These are phyloP conservation scores for Elephantulus edwardii DNA, from an alignment of 2,113 vertebrate genomes.

Conservation along the genomic window DNA sequence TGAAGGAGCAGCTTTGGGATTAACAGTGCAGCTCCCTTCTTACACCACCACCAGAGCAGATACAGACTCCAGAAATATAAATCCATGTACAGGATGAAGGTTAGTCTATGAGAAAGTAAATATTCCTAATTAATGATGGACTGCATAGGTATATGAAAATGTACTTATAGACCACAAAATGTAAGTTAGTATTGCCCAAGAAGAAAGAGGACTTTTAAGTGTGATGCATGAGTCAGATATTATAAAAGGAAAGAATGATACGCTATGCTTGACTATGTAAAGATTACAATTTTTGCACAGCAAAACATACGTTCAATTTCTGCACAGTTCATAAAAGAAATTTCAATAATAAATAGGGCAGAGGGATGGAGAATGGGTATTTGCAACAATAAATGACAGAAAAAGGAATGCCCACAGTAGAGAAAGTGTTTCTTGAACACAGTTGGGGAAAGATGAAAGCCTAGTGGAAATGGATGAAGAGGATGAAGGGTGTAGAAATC, in stretches of 20 bases:
- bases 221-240: slow-evolving; percentile 30
- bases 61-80: background rate
- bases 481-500: background rate
- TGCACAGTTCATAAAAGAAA: background rate
- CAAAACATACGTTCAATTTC: too few relatives aligned
- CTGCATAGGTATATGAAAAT: background rate
- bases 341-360: background rate
- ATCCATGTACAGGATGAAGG: background rate
- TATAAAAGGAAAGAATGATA: background rate
- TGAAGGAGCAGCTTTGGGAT: too few relatives aligned
- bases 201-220: background rate
- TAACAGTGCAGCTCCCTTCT: too few relatives aligned
- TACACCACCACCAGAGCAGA: too few relatives aligned
- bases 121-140: background rate
- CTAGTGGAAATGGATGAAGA: background rate
- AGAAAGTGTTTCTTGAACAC: background rate
- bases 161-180: background rate
- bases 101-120: background rate
- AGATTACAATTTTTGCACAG: background rate
- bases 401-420: background rate
- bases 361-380: background rate
- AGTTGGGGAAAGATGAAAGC: slow-evolving; percentile 14
- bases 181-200: background rate
- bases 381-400: background rate
- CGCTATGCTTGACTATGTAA: background rate